phyloP scores from a whole-genome alignment of 2,113 vertebrate species.

The Mugil cephalus region DNA sequence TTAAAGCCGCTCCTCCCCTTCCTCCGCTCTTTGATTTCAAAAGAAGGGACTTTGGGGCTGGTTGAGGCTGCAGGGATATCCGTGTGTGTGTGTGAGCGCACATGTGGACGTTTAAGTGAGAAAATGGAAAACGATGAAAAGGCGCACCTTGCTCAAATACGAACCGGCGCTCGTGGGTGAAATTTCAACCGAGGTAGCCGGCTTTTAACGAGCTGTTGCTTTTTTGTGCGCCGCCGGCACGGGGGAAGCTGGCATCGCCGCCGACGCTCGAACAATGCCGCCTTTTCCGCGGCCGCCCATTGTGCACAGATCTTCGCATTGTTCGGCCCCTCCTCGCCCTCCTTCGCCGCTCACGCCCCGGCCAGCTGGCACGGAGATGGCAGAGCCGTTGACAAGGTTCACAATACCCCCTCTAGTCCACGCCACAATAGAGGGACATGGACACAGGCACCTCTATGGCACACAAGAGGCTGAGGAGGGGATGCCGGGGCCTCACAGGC shows the following conservation, averaged over 20 bases:
- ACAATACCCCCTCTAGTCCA: conserved; percentile 81
- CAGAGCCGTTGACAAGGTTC: conserved; percentile 77
- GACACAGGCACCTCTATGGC: conserved; percentile 79
- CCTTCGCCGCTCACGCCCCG: conserved; percentile 50
- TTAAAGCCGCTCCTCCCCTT: conserved; percentile 56
- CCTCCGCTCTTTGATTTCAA: conserved; percentile 65
- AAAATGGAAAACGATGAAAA: conserved; percentile 34
- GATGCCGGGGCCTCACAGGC: conserved; percentile 65
- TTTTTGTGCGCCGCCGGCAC: conserved; percentile 39
- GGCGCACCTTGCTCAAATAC: conserved; percentile 41
- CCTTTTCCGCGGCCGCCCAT: conserved; percentile 71
- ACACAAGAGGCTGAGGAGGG: conserved; percentile 74
- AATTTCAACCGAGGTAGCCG: conserved; percentile 23
- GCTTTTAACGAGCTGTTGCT: conserved; percentile 57
- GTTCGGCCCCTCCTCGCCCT: conserved; percentile 56
- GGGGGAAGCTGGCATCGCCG: conserved; percentile 69
- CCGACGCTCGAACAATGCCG: conserved; percentile 67
- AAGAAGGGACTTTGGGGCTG: conserved; percentile 30
- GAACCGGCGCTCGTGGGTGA: conserved; percentile 13
- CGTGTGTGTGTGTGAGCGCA: background rate
- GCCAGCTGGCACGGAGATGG: conserved; percentile 84
- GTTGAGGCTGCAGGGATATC: conserved; percentile 27
- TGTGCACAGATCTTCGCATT: conserved; percentile 79
- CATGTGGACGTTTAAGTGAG: conserved; percentile 31
- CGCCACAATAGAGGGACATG: conserved; percentile 77